phyloP scores from a whole-genome alignment of 2,797 vertebrate species.

The Oreortyx pictus region DNA sequence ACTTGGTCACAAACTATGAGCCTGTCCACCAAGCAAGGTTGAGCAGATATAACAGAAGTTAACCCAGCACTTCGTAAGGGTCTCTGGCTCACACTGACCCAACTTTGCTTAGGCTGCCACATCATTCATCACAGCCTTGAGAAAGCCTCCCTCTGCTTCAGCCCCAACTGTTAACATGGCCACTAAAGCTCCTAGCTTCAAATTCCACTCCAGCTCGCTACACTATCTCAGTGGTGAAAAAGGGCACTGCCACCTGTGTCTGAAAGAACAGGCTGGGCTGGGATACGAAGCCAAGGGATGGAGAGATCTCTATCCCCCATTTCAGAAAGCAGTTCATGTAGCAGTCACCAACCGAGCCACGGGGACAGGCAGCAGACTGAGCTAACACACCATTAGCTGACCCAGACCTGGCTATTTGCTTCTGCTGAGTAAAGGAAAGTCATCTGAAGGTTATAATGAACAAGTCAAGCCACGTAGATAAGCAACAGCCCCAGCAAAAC shows the following conservation, averaged over 20 bases:
- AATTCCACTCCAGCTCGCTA: neutral
- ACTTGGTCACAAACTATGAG: neutral
- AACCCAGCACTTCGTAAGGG: neutral
- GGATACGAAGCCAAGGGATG: neutral
- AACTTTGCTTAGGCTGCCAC: neutral
- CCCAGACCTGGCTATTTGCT: neutral
- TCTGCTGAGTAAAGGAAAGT: neutral
- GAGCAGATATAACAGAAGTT: neutral
- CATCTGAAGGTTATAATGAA: neutral
- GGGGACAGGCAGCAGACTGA: neutral
- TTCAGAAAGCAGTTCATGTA: neutral
- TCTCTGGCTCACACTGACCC: neutral
- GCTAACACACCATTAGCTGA: neutral
- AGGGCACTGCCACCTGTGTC: neutral
- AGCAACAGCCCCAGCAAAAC: neutral
- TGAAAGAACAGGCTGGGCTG: neutral
- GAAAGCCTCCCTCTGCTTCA: too few relatives aligned
- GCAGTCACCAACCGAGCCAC: neutral
- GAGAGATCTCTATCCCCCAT: neutral
- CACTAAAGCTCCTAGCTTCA: neutral
- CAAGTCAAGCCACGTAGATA: neutral
- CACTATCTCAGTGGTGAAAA: neutral
- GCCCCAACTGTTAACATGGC: neutral
- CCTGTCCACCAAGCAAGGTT: neutral
- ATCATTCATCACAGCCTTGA: neutral